Conservation (phyloP, 2,888 invertebrate species). For the Microdon myrmicae region DNA sequence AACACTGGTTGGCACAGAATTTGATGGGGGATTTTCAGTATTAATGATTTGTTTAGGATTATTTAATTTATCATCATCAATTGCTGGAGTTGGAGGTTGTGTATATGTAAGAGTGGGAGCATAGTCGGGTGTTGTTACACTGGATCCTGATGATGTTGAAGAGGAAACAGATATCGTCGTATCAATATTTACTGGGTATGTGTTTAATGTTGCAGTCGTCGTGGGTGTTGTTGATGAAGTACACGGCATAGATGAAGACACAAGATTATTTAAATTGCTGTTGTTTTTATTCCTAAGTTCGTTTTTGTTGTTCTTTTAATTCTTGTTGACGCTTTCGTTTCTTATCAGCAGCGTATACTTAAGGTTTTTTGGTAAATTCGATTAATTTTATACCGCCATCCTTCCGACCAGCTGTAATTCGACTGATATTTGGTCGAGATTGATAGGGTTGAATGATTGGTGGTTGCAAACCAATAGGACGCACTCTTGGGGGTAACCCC, state of each 20-base stretch:
- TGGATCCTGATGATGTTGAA: conserved; percentile 60
- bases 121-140: conserved; percentile 79
- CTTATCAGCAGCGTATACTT: conserved; percentile 85
- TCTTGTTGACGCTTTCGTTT: conserved; percentile 86
- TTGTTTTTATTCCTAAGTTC: conserved; percentile 69
- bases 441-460: conserved; percentile 65
- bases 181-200: conserved; percentile 50
- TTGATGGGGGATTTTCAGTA: conserved; percentile 12
- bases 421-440: conserved; percentile 69
- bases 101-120: conserved; percentile 80
- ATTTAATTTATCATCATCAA: conserved; percentile 52
- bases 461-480: conserved; percentile 73
- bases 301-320: conserved; percentile 74
- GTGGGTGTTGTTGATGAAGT: conserved; percentile 56
- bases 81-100: conserved; percentile 67
- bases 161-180: conserved; percentile 63
- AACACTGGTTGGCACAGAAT: conserved; percentile 18
- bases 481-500: conserved; percentile 87
- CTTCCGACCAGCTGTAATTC: conserved; percentile 77
- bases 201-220: conserved; percentile 28
- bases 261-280: conserved; percentile 59
- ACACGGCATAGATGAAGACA: conserved; percentile 58
- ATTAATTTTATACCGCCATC: conserved; percentile 94
- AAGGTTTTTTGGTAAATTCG: conserved; percentile 92
- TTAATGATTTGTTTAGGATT: conserved; percentile 49